Percentiles rank a stretch among this genome's conserved stretches.
Evolutionary conservation across 1,140 invertebrate genomes (phyloP).

Genomic region (Mesaphorura yosii): DNA sequence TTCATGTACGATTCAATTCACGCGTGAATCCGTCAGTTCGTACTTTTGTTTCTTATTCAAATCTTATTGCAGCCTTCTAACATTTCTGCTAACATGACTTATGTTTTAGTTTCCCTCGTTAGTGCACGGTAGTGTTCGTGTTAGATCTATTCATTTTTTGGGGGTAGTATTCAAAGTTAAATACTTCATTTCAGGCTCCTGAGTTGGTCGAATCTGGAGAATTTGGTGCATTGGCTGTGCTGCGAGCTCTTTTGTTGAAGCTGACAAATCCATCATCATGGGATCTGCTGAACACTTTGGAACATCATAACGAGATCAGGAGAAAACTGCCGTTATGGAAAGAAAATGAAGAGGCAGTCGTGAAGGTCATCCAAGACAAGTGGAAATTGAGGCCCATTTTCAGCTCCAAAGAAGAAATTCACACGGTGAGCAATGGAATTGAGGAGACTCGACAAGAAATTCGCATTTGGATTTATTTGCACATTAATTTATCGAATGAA

Average conservation of each 20-base stretch:
- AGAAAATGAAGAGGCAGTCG: slow-evolving; percentile 26
- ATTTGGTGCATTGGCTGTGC: slow-evolving; percentile 24
- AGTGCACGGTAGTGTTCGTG: too few relatives aligned
- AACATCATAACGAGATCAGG: slow-evolving; percentile 25
- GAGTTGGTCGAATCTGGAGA: background rate
- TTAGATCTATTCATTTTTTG: too few relatives aligned
- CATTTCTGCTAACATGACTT: too few relatives aligned
- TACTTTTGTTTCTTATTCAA: too few relatives aligned
- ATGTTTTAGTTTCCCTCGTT: too few relatives aligned
- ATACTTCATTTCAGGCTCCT: background rate
- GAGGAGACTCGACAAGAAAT: too few relatives aligned
- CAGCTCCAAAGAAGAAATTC: slow-evolving; percentile 49
- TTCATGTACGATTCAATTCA: too few relatives aligned
- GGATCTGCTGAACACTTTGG: slow-evolving; percentile 25
- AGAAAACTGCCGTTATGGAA: slow-evolving; percentile 20
- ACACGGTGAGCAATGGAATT: slow-evolving; percentile 40
- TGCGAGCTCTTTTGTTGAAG: slow-evolving; percentile 32
- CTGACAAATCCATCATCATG: slow-evolving; percentile 21
- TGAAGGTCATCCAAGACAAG: slow-evolving; percentile 14
- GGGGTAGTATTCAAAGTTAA: background rate
- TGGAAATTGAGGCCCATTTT: slow-evolving; percentile 14
- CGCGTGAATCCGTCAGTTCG: too few relatives aligned
- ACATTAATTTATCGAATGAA: too few relatives aligned
- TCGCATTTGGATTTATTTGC: background rate
- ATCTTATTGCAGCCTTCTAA: too few relatives aligned